These are phyloP conservation scores for Aurelia sp. DNA, from an alignment of 30 jellyfish, hydroid and myxozoan genomes.

Conservation along the genomic window DNA sequence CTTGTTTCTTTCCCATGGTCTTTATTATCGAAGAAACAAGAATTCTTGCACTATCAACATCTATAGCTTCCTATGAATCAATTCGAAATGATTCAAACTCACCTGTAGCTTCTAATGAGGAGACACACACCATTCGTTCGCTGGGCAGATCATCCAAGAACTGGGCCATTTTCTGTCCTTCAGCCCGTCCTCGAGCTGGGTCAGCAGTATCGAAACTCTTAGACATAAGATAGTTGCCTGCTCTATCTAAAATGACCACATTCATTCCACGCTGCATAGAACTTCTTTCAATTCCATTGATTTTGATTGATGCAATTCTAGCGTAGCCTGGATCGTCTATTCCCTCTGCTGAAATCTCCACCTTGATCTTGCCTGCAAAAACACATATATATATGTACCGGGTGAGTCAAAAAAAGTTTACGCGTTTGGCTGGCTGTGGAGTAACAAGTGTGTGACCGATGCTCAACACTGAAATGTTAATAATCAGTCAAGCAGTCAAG, in stretches of 20 bases:
- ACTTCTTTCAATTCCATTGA: conserved; percentile 87
- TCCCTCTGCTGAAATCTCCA: conserved; percentile 82
- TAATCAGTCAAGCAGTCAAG: too few relatives aligned
- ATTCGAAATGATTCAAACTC: not conserved
- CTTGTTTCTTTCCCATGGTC: too few relatives aligned
- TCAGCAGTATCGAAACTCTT: conserved; percentile 89
- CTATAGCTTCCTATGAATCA: too few relatives aligned
- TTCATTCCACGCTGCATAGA: conserved; percentile 91
- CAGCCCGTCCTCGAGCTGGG: conserved; percentile 75
- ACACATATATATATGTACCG: too few relatives aligned
- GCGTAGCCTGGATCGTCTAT: conserved; percentile 84
- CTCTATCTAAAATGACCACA: conserved; percentile 84
- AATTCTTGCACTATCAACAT: too few relatives aligned
- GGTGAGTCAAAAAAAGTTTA: too few relatives aligned
- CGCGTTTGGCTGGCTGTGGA: too few relatives aligned
- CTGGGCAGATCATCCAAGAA: conserved; percentile 91
- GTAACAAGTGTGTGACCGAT: too few relatives aligned
- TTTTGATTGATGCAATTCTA: conserved; percentile 84
- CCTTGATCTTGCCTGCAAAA: conserved; percentile 75
- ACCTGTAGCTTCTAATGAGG: conserved; percentile 87
- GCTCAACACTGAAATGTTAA: too few relatives aligned
- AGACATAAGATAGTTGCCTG: conserved; percentile 87
- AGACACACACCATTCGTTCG: conserved; percentile 86
- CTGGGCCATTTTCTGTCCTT: conserved; percentile 81
- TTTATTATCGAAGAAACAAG: too few relatives aligned